Evolutionary conservation across 2,113 vertebrate species (phyloP), one percentile per base, ranked within the genome.

Genomic region (Aegithalos caudatus): DNA sequence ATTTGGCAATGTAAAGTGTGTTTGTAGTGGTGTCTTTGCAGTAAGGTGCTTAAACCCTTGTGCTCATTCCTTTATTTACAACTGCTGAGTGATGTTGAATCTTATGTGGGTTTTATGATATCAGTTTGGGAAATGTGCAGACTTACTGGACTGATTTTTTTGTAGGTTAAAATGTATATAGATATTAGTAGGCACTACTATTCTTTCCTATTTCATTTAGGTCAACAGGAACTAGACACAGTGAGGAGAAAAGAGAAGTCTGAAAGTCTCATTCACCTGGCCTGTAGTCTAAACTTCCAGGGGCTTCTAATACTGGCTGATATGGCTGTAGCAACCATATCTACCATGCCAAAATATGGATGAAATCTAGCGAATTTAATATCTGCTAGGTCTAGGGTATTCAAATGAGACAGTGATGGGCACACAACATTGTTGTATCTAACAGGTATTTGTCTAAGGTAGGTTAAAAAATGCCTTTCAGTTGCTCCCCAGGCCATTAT

Each of bases 401-500:
- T 24, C 17, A 40, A 33, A 44, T 51, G 35, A 79, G 23, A 56
- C 29, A 54, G 4, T 29, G 7, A 37, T 74, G 31, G 31, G 10
- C 28, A 80, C 4, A 44, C 6, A 88, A 33, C 14, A 31, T 2
- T 47, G 38, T 29, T 67, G 7, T 14, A 40, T 60, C 45, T 69
- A 90, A 37, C 7, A 40, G 7, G 10, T 38, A 50, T 58, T 89
- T 65, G 7, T 54, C 23, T 78, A 66, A 74, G 62, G 44, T 47
- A 19, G 47, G 15, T 17, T 58, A 44, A 84, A 67, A 28, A 47
- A 62, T 47, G 23, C 6, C 53, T 92, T 69, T 23, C 35, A 33
- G 28, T 22, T 35, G 10, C 18, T 64, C 10, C 17, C 7, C 2
- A 13, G 0, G 2, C 16, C 54, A n/a, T n/a, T n/a, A n/a, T n/a